Evolutionary conservation across 2,797 vertebrate genomes (phyloP), one percentile per base, ranked within the genome.

Genomic region (Champsocephalus esox): DNA sequence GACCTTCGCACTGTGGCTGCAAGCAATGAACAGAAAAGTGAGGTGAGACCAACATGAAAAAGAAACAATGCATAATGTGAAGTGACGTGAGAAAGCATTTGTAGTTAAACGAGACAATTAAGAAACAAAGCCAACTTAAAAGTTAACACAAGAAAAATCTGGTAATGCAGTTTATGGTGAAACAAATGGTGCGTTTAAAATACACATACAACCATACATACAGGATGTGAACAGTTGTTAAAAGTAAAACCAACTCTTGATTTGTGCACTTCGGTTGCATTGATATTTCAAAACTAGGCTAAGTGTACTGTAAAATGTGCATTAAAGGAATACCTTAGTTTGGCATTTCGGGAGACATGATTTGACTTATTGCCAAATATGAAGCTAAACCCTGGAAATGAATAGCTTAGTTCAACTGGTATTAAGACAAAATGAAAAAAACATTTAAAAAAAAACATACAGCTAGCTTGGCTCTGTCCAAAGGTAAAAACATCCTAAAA

Each of bases 1-100:
- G 96, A 96, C 96, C 96, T 96, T 96, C 96, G 94, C 84, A 96
- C 94, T 89, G 95, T 94, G 87, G 96, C 97, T 99, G 97, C 76
- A 87, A 96, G 96, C 93, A 96, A 97, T 95, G 95, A 95, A 98
- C 95, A 98, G 92, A 98, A 93, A 97, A 88, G 92, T 92, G 93
- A 93, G 73, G 93, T 94, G 92, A 95, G 90, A 93, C 67, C 80
- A 92, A 93, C 88, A 94, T 73, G 75, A 81, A 79, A 88, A 55
- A 52, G 91, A 88, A 87, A 88, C 80, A 72, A 82, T 73, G 28
- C 86, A 90, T 64, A 80, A 92, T 65, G 85, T 89, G 88, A 90
- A 83, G 80, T 89, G 84, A 89, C 12, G 80, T 72, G 69, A 87
- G 82, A 88, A 91, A 67, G 79, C 71, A 70, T 59, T 72, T 63